Evolutionary conservation across 2,113 vertebrate genomes (phyloP).

Genomic region (Xiphias gladius): DNA sequence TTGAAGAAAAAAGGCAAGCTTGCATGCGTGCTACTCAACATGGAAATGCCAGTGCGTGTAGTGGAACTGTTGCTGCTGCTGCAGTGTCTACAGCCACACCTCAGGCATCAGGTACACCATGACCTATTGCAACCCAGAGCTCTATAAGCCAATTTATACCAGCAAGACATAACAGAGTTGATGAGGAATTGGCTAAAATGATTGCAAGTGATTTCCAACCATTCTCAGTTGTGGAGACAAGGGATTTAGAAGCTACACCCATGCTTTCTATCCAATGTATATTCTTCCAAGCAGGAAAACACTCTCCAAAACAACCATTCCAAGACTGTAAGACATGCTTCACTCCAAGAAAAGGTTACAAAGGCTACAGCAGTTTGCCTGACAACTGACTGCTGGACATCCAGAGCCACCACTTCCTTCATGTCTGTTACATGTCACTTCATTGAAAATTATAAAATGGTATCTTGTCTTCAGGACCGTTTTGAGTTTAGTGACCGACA

Average conservation of each 20-base stretch:
- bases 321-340: slow-evolving; percentile 38
- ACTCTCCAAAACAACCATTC: slow-evolving; percentile 40
- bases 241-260: background rate
- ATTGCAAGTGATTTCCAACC: slow-evolving; percentile 51
- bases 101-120: background rate
- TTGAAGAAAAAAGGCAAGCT: background rate
- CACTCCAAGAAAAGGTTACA: slow-evolving; percentile 47
- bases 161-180: slow-evolving; percentile 30
- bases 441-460: slow-evolving; percentile 52
- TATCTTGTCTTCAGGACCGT: slow-evolving; percentile 53
- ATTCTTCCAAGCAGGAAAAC: slow-evolving; percentile 49
- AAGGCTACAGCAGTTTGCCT: slow-evolving; percentile 51
- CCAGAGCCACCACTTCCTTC: slow-evolving; percentile 30
- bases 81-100: background rate
- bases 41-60: background rate
- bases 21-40: too few relatives aligned
- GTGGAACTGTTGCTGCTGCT: background rate
- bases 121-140: background rate
- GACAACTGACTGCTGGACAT: slow-evolving; percentile 63
- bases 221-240: slow-evolving; percentile 39
- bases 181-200: slow-evolving; percentile 55
- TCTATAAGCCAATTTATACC: background rate
- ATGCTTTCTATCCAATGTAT: slow-evolving; percentile 40
- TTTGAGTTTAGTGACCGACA: slow-evolving; percentile 67
- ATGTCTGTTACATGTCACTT: slow-evolving; percentile 65